Evolutionary conservation across 2,888 invertebrate species (phyloP), one percentile per base, ranked within the genome.

Genomic region (Muscina levida): DNA sequence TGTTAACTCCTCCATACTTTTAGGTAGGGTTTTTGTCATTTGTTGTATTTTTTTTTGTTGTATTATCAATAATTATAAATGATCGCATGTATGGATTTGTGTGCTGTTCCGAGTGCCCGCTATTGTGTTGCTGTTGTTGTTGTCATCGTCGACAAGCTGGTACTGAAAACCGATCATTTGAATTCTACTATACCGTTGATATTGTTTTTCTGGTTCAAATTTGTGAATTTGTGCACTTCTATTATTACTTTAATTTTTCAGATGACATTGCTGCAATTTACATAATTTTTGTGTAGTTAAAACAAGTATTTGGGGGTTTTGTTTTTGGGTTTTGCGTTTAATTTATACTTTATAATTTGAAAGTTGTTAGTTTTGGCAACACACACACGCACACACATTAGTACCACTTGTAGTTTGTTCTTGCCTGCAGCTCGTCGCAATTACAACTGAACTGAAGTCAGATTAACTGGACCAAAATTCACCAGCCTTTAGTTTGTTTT

Each of bases 101-200:
- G 31, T 31, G 31, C 31, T 31, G 31, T 3, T 31, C 31, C n/a
- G n/a, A n/a, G n/a, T n/a, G n/a, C n/a, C 31, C 31, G 31, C 31
- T 3, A 5, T 8, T 31, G 68, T 80, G 80, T 46, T 72, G 66
- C 56, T 66, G 46, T 42, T 26, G 57, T 59, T 31, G 13, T 37
- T 77, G 15, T n/a, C 19, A 39, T 84, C 71, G 76, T 72, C 79
- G 83, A 83, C 74, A 80, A 83, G 79, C 84, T 82, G 81, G 82
- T 82, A 81, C 82, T 79, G 67, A 71, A 51, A 66, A 53, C 37
- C 19, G 65, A 44, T 53, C 56, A 48, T 74, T 74, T 26, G 46
- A 59, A 48, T 46, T 15, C 19, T 46, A 10, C 13, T 48, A 48
- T 72, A 51, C 42, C 46, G 11, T n/a, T 24, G 10, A 48, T 1